Conservation (phyloP, 2,888 invertebrate genomes). For the Papilio protenor region DNA sequence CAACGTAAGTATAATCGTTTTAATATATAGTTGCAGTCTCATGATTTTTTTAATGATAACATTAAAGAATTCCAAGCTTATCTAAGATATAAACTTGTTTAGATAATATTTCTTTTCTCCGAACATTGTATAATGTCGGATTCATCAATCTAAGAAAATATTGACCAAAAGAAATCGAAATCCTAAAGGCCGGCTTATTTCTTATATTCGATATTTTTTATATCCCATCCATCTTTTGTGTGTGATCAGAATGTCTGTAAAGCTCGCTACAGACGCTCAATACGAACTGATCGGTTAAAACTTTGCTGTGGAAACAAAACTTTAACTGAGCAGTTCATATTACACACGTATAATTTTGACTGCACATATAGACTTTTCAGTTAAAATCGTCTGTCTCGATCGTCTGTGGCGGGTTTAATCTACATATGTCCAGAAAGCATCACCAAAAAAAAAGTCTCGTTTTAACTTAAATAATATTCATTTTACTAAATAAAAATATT, state of each 20-base stretch:
- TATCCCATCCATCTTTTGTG: slow-evolving; percentile 6
- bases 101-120: slow-evolving; percentile 11
- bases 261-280: too few species aligned
- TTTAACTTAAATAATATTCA: background rate
- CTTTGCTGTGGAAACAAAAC: too few species aligned
- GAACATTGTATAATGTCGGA: slow-evolving; percentile 24
- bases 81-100: background rate
- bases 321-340: too few species aligned
- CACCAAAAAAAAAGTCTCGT: background rate
- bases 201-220: background rate
- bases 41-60: background rate
- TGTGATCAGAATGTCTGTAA: slow-evolving; percentile 8
- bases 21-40: background rate
- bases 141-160: slow-evolving; percentile 32
- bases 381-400: too few species aligned
- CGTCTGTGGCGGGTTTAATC: too few species aligned
- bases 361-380: too few species aligned
- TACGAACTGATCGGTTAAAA: too few species aligned
- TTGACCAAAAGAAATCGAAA: slow-evolving; percentile 23
- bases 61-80: background rate
- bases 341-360: too few species aligned
- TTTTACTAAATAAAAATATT: background rate
- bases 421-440: background rate
- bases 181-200: slow-evolving; percentile 21
- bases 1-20: background rate